Evolutionary conservation across 2,888 invertebrate genomes (phyloP), one percentile per base, ranked within the genome.

Genomic region (Drosophila yooni): DNA sequence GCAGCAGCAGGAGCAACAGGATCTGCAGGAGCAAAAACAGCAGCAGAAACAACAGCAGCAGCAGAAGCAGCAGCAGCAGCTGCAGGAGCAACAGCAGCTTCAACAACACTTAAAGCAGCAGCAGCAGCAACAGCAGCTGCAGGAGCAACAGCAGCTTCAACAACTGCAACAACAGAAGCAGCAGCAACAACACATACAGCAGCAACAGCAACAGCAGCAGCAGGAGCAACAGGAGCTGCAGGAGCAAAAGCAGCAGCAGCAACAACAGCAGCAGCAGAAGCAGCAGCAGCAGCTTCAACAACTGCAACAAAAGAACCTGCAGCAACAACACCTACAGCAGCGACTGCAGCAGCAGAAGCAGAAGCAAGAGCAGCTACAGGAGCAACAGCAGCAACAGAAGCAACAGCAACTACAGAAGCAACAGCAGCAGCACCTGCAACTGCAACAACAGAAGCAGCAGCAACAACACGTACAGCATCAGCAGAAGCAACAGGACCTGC

Each of bases 401-500:
- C 34, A 33, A 18, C 6, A 15, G 60, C 38, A 53, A 61, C 62
- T 36, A 0, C 53, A 61, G 33, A n/a, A 38, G 34, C 54, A 70
- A 7, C 21, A 34, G 40, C 36, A 36, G 0, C 25, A 34, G 36
- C 21, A 43, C 18, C 27, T 18, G 7, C n/a, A 6, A 10, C 4
- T 25, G 21, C 51, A 34, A 25, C 5, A 13, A 70, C 57, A 70
- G 21, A 48, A 77, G 27, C 70, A 78, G 46, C 36, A 54, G 66
- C 60, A 27, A 10, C 25, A 21, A 7, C 54, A 50, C 25, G 2
- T n/a, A 3, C 21, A 31, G 1, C 6, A 11, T 11, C 31, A 53
- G 4, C 31, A 38, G 18, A 48, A 33, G 33, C 1, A 21, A 3
- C 13, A 53, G 10, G 21, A 21, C 21, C 18, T 15, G 10, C 18